These are phyloP conservation scores for Falco naumanni DNA, from an alignment of 2,797 vertebrate species.

Conservation along the genomic window DNA sequence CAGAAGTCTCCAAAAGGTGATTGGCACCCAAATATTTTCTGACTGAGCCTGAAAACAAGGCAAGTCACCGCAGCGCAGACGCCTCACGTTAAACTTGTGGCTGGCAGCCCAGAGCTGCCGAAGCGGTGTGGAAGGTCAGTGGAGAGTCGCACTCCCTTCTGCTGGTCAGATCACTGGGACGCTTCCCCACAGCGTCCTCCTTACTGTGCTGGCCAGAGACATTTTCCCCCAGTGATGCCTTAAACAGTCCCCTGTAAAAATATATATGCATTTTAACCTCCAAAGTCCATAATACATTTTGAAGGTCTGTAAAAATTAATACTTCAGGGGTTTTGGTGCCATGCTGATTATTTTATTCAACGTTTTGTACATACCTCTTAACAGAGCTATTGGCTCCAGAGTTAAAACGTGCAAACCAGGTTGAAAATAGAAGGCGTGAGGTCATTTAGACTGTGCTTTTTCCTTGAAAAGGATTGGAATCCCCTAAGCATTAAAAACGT, in stretches of 20 bases:
- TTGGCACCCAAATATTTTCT: neutral
- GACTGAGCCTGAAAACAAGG: neutral
- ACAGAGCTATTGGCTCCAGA: neutral
- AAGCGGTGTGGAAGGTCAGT: neutral
- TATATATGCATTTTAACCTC: accelerated
- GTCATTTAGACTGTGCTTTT: neutral
- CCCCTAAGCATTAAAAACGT: neutral
- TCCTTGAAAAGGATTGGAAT: neutral
- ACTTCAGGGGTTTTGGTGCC: neutral
- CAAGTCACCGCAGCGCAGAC: neutral
- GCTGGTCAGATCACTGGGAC: accelerated
- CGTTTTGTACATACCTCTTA: neutral
- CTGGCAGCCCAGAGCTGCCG: neutral
- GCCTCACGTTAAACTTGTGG: neutral
- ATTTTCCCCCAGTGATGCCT: neutral
- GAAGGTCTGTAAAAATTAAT: neutral
- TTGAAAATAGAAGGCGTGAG: neutral
- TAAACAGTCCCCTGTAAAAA: accelerated
- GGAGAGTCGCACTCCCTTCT: neutral
- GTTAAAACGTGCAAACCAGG: neutral
- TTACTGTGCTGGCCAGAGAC: neutral
- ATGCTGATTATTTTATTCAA: neutral
- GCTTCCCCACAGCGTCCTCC: neutral
- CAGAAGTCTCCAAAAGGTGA: accelerated
- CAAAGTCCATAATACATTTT: neutral